Base-by-base conservation (phyloP, 2,797 vertebrate species). In the Eurystomus glaucurus region DNA sequence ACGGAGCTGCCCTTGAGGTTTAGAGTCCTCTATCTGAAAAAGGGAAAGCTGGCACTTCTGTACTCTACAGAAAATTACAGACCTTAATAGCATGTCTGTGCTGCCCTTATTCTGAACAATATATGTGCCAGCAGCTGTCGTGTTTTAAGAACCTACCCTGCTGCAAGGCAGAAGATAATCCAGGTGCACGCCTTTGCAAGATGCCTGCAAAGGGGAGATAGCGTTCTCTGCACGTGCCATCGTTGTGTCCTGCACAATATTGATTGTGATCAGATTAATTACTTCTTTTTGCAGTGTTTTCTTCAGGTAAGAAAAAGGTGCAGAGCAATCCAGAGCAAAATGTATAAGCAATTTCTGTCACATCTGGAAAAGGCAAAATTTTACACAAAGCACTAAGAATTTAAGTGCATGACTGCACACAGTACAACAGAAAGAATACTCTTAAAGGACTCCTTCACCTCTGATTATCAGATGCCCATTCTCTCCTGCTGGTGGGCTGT, bases 241-340 rank as follows among this genome's bases (percentile, higher is more conserved):
- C 46, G 39, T 68, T 55, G 37, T 31, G n/a, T 65, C 50, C 81
- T 58, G 81, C 19, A 66, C 51, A 50, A 46, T 69, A 62, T 25
- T 72, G 54, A 50, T 78, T 61, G 85, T 68, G 41, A 61, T 87
- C 62, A 84, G 54, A 52, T 78, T 62, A 87, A 72, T 65, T 87
- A 50, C n/a, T 87, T 90, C 20, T 61, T 91, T 95, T 65, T 69
- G 37, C n/a, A 52, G 23, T 37, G 26, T 69, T 91, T 89, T 76
- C 23, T 70, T 60, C 48, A 45, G 45, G 61, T 66, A 75, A 74
- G 29, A 74, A 64, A 39, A 51, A 84, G 14, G 35, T 33, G 8
- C 28, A 14, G 23, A 20, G 23, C 26, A 58, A 37, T 37, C 55
- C 9, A 3, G 9, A 88, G 39, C n/a, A 70, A 90, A 88, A 60